phyloP scores from a whole-genome alignment of 2,797 vertebrate species.

The Falco concolor region DNA sequence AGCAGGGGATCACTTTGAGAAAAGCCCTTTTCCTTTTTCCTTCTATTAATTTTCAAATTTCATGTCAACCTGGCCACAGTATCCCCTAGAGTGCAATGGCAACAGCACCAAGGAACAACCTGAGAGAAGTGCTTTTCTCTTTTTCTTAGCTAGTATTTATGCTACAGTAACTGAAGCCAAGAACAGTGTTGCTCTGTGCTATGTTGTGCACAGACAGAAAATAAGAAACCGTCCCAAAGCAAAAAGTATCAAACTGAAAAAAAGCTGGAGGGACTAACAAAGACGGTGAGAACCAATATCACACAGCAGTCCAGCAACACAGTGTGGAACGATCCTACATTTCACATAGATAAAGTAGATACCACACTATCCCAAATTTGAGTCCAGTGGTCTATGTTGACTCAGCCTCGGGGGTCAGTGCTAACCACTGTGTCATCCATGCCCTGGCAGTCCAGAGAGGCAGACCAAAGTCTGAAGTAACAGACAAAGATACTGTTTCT shows the following conservation, averaged over 20 bases:
- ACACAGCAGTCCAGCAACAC: background rate
- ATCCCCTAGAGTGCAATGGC: background rate
- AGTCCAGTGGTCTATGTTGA: background rate
- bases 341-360: no score
- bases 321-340: background rate
- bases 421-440: background rate
- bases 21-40: background rate
- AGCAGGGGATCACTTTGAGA: background rate
- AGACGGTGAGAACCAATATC: background rate
- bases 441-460: background rate
- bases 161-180: background rate
- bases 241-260: background rate
- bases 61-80: background rate
- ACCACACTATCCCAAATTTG: background rate
- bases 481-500: background rate
- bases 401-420: accelerated
- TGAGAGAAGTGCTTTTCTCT: background rate
- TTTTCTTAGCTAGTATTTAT: background rate
- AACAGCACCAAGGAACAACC: background rate
- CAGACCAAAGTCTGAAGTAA: background rate
- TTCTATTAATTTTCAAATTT: background rate
- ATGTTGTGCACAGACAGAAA: background rate
- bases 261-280: background rate
- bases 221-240: background rate
- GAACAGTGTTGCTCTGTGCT: background rate